phyloP scores from a whole-genome alignment of 2,888 invertebrate species.

The Epinotia bilunana region DNA sequence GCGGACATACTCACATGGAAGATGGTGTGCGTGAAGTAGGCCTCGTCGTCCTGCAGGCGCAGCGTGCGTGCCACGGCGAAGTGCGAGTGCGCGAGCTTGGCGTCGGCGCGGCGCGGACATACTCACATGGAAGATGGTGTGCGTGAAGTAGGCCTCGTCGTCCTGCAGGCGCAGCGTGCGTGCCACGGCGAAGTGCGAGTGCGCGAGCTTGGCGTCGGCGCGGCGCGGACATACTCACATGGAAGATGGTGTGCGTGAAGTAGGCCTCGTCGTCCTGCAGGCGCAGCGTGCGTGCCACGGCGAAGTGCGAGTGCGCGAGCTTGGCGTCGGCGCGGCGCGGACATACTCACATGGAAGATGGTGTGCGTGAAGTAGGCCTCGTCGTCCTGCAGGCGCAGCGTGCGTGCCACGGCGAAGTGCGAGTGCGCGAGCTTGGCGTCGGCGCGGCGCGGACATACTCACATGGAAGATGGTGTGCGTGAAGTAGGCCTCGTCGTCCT shows the following conservation, averaged over 20 bases:
- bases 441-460: too few species aligned
- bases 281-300: too few species aligned
- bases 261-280: conserved; percentile 82
- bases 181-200: too few species aligned
- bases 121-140: background rate
- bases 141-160: conserved; percentile 86
- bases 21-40: conserved; percentile 10
- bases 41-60: background rate
- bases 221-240: too few species aligned
- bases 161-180: conserved; percentile 51
- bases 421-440: too few species aligned
- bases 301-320: too few species aligned
- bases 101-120: too few species aligned
- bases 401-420: too few species aligned
- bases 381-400: background rate
- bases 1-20: background rate
- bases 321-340: too few species aligned
- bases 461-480: conserved; percentile 1
- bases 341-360: background rate
- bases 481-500: conserved; percentile 10
- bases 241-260: conserved; percentile 67
- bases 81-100: too few species aligned
- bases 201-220: too few species aligned
- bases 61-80: too few species aligned
- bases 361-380: conserved; percentile 9